phyloP scores from a whole-genome alignment of 2,888 invertebrate species.

The Lepidocyrtinus sp. region DNA sequence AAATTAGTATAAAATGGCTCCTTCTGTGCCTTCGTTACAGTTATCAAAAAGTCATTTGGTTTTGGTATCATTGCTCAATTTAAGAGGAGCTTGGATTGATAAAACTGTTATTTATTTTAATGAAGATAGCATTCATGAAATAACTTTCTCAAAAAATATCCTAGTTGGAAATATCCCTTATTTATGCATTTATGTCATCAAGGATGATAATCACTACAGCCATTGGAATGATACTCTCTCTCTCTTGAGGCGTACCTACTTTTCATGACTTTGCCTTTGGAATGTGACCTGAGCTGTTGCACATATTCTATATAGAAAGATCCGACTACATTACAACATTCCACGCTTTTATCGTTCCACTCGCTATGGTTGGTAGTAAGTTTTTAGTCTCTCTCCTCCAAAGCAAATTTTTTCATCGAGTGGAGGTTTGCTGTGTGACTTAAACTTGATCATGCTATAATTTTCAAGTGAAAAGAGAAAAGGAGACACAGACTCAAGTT shows the following conservation, averaged over 20 bases:
- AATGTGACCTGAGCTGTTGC: not conserved
- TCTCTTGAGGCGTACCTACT: no score
- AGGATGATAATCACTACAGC: not conserved
- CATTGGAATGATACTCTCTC: not conserved
- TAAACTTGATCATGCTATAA: not conserved
- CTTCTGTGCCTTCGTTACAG: not conserved
- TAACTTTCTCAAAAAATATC: not conserved
- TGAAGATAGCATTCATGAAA: not conserved
- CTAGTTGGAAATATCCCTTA: not conserved
- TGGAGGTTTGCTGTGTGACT: not conserved
- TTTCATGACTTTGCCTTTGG: not conserved
- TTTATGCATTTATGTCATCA: not conserved
- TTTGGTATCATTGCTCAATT: no score
- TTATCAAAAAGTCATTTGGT: no score
- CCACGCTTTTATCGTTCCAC: not conserved
- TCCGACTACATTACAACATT: not conserved
- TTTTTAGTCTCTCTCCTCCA: not conserved
- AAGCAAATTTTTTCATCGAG: not conserved
- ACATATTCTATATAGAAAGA: no score
- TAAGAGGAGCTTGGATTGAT: not conserved
- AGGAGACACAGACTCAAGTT: slow-evolving; percentile 38
- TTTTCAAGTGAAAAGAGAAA: slow-evolving; percentile 35
- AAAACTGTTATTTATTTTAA: not conserved
- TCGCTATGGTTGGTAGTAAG: not conserved
- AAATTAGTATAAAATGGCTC: not conserved